Evolutionary conservation across 2,888 invertebrate species (phyloP), one percentile per base, ranked within the genome.

Genomic region (Himalopsyche anomala): DNA sequence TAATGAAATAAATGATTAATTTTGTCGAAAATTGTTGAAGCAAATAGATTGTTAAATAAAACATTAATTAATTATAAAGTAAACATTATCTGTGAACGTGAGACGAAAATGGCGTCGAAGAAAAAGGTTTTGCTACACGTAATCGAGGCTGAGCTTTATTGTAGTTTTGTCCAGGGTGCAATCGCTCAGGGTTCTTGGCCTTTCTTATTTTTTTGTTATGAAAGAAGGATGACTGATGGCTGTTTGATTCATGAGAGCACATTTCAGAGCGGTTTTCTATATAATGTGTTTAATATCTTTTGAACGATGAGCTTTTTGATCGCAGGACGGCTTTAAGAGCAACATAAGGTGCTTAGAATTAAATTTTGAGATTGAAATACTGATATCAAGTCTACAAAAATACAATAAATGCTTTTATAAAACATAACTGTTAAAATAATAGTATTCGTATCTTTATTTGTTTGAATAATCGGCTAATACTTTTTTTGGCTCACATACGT

Each of bases 271-370:
- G 86, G 86, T 85, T 88, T 88, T 87, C 87, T 87, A 87, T 88
- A 88, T 87, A 88, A 87, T 83, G 85, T 84, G 88, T 88, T 88
- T 88, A 88, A 88, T 88, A 88, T 88, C 85, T 85, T 88, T 87
- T 88, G 84, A 87, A 88, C 86, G 87, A 87, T 86, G 87, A 85
- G 86, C 84, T 86, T 84, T 82, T 87, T 86, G 84, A 87, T 86
- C 81, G 80, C 83, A 84, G 84, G 56, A 85, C 82, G 84, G 85
- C 42, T 86, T 80, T 87, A 85, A 82, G 69, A 87, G 62, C 62
- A 62, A 62, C 62, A 62, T 62, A 62, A 38, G 74, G 74, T 74
- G 74, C 74, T 74, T 74, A 15, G 74, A 74, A 74, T 74, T 74
- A 62, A 19, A 74, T 38, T 74, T 74, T 74, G 9, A 74, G 36